phyloP scores from a whole-genome alignment of 2,797 vertebrate genomes.

The Sebastes minor region DNA sequence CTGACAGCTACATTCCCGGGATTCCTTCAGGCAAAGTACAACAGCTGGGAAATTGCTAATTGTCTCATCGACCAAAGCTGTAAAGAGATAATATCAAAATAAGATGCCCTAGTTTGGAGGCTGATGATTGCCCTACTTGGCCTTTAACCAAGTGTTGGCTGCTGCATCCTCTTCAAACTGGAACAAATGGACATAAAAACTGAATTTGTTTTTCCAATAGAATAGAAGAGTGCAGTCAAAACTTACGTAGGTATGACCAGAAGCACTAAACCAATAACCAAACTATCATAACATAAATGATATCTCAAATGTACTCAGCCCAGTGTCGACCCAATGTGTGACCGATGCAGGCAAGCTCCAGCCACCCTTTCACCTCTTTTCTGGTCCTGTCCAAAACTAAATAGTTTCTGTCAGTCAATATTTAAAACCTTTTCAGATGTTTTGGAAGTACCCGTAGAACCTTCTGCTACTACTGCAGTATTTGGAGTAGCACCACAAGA shows the following conservation, averaged over 20 bases:
- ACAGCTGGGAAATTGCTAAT: conserved; percentile 74
- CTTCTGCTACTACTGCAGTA: too few relatives aligned
- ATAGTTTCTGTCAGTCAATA: too few relatives aligned
- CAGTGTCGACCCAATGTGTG: too few relatives aligned
- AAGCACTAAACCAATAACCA: not conserved
- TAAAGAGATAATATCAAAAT: conserved; percentile 49
- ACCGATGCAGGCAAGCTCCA: too few relatives aligned
- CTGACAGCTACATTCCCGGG: conserved; percentile 67
- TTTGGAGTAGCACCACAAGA: too few relatives aligned
- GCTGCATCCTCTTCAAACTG: conserved; percentile 24
- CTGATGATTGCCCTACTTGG: conserved; percentile 34
- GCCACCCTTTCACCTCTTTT: too few relatives aligned
- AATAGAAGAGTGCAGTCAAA: not conserved
- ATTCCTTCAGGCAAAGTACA: conserved; percentile 65
- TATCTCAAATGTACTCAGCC: not conserved
- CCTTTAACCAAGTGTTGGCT: not conserved
- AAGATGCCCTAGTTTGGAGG: conserved; percentile 48
- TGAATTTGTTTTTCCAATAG: not conserved
- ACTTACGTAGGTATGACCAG: not conserved
- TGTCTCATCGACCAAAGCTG: conserved; percentile 51
- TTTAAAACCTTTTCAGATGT: too few relatives aligned
- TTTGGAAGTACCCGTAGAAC: too few relatives aligned
- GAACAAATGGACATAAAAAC: not conserved
- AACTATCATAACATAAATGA: not conserved
- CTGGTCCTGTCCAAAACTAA: too few relatives aligned